Conservation (phyloP, 2,113 vertebrate genomes). For the Stegostoma tigrinum region DNA sequence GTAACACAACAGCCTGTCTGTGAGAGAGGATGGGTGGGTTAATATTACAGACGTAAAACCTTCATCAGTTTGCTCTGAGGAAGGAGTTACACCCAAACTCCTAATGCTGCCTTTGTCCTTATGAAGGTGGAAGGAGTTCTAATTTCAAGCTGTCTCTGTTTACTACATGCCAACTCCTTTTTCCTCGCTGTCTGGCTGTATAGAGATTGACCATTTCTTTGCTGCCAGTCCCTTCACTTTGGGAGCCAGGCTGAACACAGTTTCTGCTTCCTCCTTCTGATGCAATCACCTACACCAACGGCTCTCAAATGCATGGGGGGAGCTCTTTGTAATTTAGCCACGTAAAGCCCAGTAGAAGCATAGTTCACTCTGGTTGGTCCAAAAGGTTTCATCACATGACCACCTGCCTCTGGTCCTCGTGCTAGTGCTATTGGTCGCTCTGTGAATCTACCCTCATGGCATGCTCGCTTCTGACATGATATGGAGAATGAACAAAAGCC, state of each 20-base stretch:
- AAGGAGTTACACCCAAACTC: neutral
- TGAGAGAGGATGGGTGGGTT: neutral
- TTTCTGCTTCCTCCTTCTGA: neutral
- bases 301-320: neutral
- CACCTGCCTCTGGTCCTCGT: neutral
- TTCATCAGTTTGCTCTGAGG: neutral
- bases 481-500: neutral
- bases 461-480: neutral
- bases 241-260: neutral
- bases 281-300: neutral
- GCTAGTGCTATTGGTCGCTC: neutral
- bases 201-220: neutral
- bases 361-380: neutral
- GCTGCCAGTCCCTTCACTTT: neutral
- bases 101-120: neutral
- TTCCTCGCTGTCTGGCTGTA: neutral
- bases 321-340: neutral
- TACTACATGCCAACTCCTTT: neutral
- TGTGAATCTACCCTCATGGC: neutral
- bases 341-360: neutral
- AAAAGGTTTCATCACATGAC: neutral
- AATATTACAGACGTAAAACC: neutral
- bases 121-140: neutral
- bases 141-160: neutral
- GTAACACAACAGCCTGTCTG: neutral